Percentiles rank a stretch among this genome's conserved stretches.
phyloP scores from a whole-genome alignment of 1,140 invertebrate species.

The Calycopis cecrops region DNA sequence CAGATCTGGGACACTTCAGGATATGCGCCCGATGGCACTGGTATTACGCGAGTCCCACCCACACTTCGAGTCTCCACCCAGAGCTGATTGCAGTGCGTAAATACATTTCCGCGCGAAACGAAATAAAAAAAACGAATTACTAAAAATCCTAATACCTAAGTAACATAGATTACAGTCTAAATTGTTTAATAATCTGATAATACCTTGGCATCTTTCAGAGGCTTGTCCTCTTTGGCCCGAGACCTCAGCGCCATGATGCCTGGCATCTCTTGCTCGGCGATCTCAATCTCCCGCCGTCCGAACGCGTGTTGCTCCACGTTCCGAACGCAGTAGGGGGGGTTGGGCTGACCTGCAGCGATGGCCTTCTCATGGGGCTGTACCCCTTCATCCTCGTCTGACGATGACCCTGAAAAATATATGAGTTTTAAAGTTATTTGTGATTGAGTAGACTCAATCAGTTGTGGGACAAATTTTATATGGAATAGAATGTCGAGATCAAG shows the following conservation, averaged over 20 bases:
- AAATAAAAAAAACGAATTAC: too few species aligned
- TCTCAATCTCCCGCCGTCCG: constrained; percentile 96
- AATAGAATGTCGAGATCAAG: too few species aligned
- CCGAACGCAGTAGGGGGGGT: constrained; percentile 92
- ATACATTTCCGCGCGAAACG: too few species aligned
- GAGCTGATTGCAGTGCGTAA: too few species aligned
- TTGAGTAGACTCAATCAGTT: too few species aligned
- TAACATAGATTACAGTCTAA: too few species aligned
- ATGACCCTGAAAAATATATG: constrained; percentile 56
- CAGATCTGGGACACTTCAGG: too few species aligned
- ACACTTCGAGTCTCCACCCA: too few species aligned
- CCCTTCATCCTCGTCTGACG: constrained; percentile 68
- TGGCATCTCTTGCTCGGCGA: constrained; percentile 99
- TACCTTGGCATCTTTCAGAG: constrained; percentile 92
- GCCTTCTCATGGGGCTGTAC: constrained; percentile 88
- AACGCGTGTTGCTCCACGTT: constrained; percentile 95
- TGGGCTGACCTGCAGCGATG: constrained; percentile 87
- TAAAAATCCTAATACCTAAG: too few species aligned
- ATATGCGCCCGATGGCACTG: too few species aligned
- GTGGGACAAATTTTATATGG: too few species aligned
- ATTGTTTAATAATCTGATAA: neutral
- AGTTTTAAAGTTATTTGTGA: neutral
- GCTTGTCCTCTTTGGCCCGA: constrained; percentile 93
- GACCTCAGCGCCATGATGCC: constrained; percentile 96
- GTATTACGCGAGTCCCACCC: too few species aligned